phyloP scores from a whole-genome alignment of 2,797 vertebrate species.

The Lagodon rhomboides region DNA sequence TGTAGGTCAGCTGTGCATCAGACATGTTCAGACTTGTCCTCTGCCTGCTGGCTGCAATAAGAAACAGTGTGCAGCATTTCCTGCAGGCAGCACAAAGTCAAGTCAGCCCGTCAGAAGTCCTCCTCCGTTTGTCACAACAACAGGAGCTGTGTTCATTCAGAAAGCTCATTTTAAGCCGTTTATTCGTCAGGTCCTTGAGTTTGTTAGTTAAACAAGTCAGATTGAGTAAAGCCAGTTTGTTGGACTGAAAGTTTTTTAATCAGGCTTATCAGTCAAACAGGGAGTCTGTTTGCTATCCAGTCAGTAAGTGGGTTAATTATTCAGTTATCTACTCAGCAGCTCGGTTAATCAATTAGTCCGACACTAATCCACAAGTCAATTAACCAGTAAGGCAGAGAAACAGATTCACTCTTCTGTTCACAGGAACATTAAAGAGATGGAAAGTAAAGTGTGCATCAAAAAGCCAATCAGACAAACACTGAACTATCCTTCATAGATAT shows the following conservation, averaged over 20 bases:
- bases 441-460: too few relatives aligned
- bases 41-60: slow-evolving; percentile 27
- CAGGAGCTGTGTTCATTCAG: background rate
- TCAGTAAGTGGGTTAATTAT: slow-evolving; percentile 5
- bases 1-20: slow-evolving; percentile 70
- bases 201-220: background rate
- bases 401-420: too few relatives aligned
- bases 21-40: slow-evolving; percentile 82
- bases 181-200: background rate
- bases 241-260: slow-evolving; percentile 6
- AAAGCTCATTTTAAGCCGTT: background rate
- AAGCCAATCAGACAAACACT: too few relatives aligned
- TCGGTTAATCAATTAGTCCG: slow-evolving; percentile 7
- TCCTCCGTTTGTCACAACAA: background rate
- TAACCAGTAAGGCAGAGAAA: background rate
- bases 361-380: background rate
- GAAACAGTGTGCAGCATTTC: slow-evolving; percentile 47
- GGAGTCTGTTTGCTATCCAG: slow-evolving; percentile 5
- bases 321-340: background rate
- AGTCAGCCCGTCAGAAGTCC: slow-evolving; percentile 1
- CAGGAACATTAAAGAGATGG: too few relatives aligned
- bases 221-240: background rate
- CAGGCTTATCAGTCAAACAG: background rate
- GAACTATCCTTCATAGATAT: too few relatives aligned
- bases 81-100: slow-evolving; percentile 20